phyloP scores from a whole-genome alignment of 2,888 invertebrate genomes.

The Lasioglossum malachurum region DNA sequence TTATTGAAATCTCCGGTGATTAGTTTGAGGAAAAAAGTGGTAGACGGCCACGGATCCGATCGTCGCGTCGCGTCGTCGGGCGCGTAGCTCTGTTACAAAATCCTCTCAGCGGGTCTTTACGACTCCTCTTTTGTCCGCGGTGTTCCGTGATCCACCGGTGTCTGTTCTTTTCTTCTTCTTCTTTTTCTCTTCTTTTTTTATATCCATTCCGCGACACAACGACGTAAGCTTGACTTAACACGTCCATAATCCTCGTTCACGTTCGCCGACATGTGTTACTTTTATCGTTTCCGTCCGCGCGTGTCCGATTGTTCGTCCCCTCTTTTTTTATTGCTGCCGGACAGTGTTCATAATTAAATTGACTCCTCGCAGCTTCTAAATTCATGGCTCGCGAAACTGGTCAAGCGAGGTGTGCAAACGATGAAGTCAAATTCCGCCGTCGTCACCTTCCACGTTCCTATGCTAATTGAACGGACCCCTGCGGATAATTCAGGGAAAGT shows the following conservation, averaged over 20 bases:
- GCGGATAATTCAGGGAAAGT: not conserved
- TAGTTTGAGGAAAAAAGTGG: conserved; percentile 17
- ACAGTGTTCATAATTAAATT: conserved; percentile 27
- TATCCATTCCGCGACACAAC: conserved; percentile 19
- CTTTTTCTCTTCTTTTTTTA: conserved; percentile 5
- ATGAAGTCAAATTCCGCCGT: not conserved
- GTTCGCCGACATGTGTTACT: conserved; percentile 41
- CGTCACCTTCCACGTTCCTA: not conserved
- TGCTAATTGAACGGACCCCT: not conserved
- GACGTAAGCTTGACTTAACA: conserved; percentile 34
- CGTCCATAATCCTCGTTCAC: conserved; percentile 53
- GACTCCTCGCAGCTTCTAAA: conserved; percentile 10
- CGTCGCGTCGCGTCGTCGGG: conserved; percentile 21
- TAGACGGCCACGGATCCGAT: conserved; percentile 33
- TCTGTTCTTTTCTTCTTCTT: not conserved
- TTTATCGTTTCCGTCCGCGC: conserved; percentile 6
- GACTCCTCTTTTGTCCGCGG: conserved; percentile 47
- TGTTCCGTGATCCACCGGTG: conserved; percentile 28
- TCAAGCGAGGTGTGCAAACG: not conserved
- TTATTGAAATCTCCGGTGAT: conserved; percentile 18
- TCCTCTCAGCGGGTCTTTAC: conserved; percentile 45
- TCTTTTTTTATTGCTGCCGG: not conserved
- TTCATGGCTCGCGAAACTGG: conserved; percentile 12
- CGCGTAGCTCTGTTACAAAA: conserved; percentile 30
- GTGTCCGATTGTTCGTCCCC: conserved; percentile 4